Base-by-base conservation (phyloP, 2,797 vertebrate species). In the Brachyalestes nurse region DNA sequence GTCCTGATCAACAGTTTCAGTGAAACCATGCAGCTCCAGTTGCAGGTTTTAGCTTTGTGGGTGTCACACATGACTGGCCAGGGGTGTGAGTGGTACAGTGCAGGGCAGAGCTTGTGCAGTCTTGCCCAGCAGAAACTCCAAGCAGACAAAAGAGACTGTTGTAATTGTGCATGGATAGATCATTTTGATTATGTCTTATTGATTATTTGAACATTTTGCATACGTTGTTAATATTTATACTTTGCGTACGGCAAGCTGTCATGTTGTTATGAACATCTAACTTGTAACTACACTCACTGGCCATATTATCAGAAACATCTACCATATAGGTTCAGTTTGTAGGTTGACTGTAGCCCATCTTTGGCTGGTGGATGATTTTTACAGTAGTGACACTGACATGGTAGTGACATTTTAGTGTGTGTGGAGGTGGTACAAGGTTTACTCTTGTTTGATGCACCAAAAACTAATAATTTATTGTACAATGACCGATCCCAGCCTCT, bases 51-150 rank as follows among this genome's bases (percentile, higher is more conserved):
- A 45, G 49, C 16, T 6, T 6, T 45, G 47, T 66, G 62, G 51
- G 10, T 34, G 47, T 74, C 28, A 28, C 21, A 58, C 34, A 74
- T 17, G 28, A 72, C 8, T 21, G 34, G 53, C 25, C 49, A 72
- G 53, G 16, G 2, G 17, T 57, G 51, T 38, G 71, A 38, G 34
- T 34, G 70, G 49, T 57, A 34, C 6, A 40, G 53, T 28, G 6
- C 53, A 72, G 28, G 51, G 19, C 53, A 72, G 51, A 72, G 38
- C 49, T 17, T 55, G 51, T 72, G 70, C 51, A n/a, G 28, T 57
- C 69, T 55, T 53, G 69, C 69, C 42, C 53, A 21, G 10, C 28
- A 34, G 2, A 70, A 51, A 9, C 21, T 28, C 23, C 40, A 16
- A 16, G 45, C n/a, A 49, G n/a, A 49, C 66, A 70, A 25, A 49